Evolutionary conservation across 2,113 vertebrate species (phyloP), one percentile per base, ranked within the genome.

Genomic region (Serilophus lunatus): DNA sequence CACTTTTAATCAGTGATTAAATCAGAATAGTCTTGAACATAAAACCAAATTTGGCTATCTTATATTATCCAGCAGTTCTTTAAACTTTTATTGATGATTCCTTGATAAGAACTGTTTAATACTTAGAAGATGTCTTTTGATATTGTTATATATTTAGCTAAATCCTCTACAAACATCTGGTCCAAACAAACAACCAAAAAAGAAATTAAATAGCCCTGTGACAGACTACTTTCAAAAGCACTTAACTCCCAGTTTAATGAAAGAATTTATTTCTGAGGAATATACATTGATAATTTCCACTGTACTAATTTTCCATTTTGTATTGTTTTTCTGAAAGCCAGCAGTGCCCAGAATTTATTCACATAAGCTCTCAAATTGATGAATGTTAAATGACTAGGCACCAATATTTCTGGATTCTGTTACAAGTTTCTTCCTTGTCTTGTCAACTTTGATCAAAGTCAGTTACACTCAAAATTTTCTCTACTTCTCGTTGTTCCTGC

Each of bases 371-470:
- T 82, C 11, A 4, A 84, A 86, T 3, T 42, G 54, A 70, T 91
- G 88, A 82, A 53, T 61, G 44, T 84, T 68, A 87, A 94, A 47
- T 36, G 40, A 82, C 29, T 65, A 76, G 71, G 82, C 64, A 84
- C 16, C 11, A 14, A 9, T 51, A 75, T 72, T 92, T 88, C 70
- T 88, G 53, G 66, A 92, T 92, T 90, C 63, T 83, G 38, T 80
- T 90, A 85, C 45, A 79, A 93, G 85, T 25, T 80, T 64, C 75
- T 82, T 90, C 70, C 49, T 74, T 90, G 56, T 51, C 68, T 83
- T 65, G 22, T 82, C 81, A 89, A 82, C 47, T 91, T 84, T 80
- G 82, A 94, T 94, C 82, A 90, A 91, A 96, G 86, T 66, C 74
- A 66, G 68, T 42, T 59, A 42, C 59, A 66, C 35, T 78, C 65